Evolutionary conservation across 2,113 vertebrate species (phyloP).

Genomic region (Probosciger aterrimus): DNA sequence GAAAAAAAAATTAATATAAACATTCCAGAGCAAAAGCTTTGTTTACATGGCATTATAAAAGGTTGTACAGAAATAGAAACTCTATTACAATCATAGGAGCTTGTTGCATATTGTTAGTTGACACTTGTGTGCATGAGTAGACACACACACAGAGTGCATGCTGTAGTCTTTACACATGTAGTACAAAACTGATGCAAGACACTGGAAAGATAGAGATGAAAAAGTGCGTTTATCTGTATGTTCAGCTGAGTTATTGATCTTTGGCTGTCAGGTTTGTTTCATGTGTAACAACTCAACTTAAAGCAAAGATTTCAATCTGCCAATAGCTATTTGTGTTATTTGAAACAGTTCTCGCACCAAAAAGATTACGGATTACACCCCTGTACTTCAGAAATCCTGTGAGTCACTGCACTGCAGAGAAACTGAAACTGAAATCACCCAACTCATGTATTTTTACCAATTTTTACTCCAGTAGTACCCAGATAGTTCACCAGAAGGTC

Average conservation of each 20-base stretch:
- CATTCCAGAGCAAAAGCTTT: neutral
- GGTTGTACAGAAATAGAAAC: neutral
- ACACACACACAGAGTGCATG: no score
- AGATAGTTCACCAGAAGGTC: neutral
- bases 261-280: neutral
- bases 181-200: neutral
- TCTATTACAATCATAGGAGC: neutral
- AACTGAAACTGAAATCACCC: neutral
- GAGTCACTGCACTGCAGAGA: neutral
- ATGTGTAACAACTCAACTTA: rapidly evolving
- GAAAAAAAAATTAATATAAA: neutral
- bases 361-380: neutral
- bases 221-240: neutral
- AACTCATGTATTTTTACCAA: neutral
- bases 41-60: neutral
- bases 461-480: neutral
- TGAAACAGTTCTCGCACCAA: neutral
- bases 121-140: neutral
- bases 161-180: neutral
- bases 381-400: neutral
- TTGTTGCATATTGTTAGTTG: neutral
- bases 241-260: neutral
- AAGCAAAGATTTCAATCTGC: neutral
- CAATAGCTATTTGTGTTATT: neutral
- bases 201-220: neutral